Evolutionary conservation across 2,888 invertebrate genomes (phyloP), one percentile per base, ranked within the genome.

Genomic region (Venusia cambrica): DNA sequence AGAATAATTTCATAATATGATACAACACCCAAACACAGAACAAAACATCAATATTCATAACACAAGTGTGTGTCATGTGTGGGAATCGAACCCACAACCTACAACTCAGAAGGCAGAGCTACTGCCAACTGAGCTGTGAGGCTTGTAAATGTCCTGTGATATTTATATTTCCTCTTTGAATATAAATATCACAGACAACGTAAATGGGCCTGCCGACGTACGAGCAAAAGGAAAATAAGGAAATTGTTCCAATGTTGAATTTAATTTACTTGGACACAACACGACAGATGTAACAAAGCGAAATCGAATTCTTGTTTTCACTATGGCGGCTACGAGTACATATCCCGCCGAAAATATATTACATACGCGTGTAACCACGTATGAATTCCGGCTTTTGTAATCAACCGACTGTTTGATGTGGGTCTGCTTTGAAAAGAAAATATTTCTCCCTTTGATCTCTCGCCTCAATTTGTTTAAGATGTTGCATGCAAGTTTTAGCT

Each of bases 241-340:
- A 40, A 35, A 39, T 32, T 31, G 14, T 21, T 38, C 40, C 41
- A 33, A 18, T 42, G 35, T 38, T 38, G 40, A 42, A 38, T 50
- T 50, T 38, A 24, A 48, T 46, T 42, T 32, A 30, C 37, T 40
- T 33, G 33, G 29, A 38, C 40, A 43, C 40, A 16, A 17, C 26
- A 32, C 17, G 19, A 15, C n/a, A n/a, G n/a, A n/a, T n/a, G 25
- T 22, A 33, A 16, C 32, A 25, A 16, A 29, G 24, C 36, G 20
- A 25, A 38, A 37, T 37, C 27, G 36, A 15, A 35, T 45, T 33
- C 35, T 37, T 40, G 37, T 38, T 43, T 43, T 43, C 38, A 43
- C 43, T 44, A 33, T 38, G 33, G 40, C 42, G 49, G 36, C 35
- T 45, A n/a, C n/a, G n/a, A n/a, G n/a, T n/a, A 20, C 30, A 27